A percentile compares a stretch with the other conserved stretches of the same genome.
These are phyloP conservation scores for Prostheceraeus crozeri DNA, from an alignment of 2,888 invertebrate genomes.

Conservation along the genomic window DNA sequence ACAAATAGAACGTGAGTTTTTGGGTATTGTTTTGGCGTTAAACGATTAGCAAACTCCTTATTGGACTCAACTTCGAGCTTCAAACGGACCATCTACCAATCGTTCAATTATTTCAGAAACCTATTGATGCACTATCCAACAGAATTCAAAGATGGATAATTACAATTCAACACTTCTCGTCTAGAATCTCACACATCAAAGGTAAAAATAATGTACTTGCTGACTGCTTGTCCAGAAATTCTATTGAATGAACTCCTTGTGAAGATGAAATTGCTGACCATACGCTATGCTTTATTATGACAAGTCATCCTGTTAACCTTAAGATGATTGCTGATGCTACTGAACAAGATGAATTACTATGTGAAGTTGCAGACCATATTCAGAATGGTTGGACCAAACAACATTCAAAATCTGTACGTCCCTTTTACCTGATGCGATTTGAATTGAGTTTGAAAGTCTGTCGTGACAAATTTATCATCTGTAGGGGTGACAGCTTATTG, in stretches of 20 bases:
- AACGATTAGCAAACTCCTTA: conserved; percentile 1
- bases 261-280: conserved; percentile 1
- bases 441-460: no score
- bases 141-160: conserved; percentile 12
- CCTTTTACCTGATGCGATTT: no score
- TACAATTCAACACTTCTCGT: conserved; percentile 10
- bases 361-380: not conserved
- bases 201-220: conserved; percentile 6
- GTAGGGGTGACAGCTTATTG: no score
- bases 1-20: conserved; percentile 15
- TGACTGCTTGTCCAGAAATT: conserved; percentile 2
- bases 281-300: conserved; percentile 1
- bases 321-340: conserved; percentile 7
- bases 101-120: conserved; percentile 11
- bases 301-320: conserved; percentile 1
- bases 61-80: not conserved
- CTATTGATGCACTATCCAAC: conserved; percentile 1
- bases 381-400: not conserved
- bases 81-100: conserved; percentile 11
- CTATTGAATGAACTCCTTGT: not conserved
- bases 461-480: no score
- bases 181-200: not conserved
- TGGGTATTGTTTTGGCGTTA: conserved; percentile 15
- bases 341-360: not conserved
- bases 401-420: no score